These are phyloP conservation scores for Hydropsyche betteni DNA, from an alignment of 2,888 invertebrate species.

Conservation along the genomic window DNA sequence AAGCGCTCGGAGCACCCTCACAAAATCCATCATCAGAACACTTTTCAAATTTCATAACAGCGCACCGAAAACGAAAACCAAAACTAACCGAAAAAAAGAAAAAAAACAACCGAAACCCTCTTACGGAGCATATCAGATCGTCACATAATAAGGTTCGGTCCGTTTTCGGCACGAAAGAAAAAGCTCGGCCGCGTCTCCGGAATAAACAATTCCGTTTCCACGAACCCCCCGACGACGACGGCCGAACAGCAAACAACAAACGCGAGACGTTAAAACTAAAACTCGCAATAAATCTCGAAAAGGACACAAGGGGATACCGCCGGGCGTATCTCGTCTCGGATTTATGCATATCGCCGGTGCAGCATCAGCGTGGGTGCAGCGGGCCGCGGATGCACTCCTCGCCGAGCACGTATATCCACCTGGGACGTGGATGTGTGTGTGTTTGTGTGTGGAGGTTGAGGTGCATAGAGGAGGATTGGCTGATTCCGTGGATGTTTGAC, in stretches of 20 bases:
- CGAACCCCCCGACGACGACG: not conserved
- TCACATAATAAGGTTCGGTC: not conserved
- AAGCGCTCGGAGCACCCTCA: too few relatives aligned
- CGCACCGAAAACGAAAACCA: too few relatives aligned
- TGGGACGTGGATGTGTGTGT: too few relatives aligned
- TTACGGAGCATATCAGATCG: too few relatives aligned
- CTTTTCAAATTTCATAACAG: too few relatives aligned
- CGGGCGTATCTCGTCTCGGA: conserved; percentile 8
- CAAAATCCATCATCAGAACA: too few relatives aligned
- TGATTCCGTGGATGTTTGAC: too few relatives aligned
- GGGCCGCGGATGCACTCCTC: conserved; percentile 13
- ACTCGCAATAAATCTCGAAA: conserved; percentile 33
- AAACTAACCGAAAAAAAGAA: too few relatives aligned
- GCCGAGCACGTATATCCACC: too few relatives aligned
- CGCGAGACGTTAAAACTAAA: conserved; percentile 37
- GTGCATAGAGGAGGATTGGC: too few relatives aligned
- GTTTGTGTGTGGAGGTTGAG: too few relatives aligned
- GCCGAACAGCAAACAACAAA: not conserved
- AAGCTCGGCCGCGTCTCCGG: not conserved
- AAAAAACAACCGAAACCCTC: too few relatives aligned
- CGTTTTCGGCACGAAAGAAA: conserved; percentile 3
- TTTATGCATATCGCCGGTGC: conserved; percentile 25
- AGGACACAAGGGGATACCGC: conserved; percentile 27
- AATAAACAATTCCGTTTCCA: conserved; percentile 27
- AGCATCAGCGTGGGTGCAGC: conserved; percentile 21